Base-by-base conservation (phyloP, 92 coral and sea anemone species). In the Umimayanthus kanabou region DNA sequence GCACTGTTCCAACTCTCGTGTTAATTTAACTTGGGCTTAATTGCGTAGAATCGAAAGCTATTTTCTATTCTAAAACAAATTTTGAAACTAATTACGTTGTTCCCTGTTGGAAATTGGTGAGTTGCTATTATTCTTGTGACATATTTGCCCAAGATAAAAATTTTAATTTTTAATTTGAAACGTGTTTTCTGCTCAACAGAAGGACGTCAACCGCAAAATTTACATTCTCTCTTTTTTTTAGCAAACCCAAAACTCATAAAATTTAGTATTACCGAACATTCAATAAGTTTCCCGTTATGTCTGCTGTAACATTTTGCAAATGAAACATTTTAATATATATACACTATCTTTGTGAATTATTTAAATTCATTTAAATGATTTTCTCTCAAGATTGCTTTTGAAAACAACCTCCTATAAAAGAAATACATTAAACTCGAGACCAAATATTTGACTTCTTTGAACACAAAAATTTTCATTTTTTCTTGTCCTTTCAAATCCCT, bases 401-500 rank as follows among this genome's bases (percentile, higher is more conserved):
- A 61, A 61, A 61, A 61, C 23, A 61, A 61, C 1, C 69, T 22
- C 69, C 69, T 4, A 61, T 18, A 22, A 18, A 18, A 61, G 7
- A 57, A 23, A 57, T 15, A 57, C 15, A 57, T 15, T 57, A 57
- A 57, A 57, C 66, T 57, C 4, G 69, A 61, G 26, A 61, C 25
- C 43, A n/a, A 30, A 71, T 69, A 71, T 71, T 67, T 20, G 8
- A 40, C 37, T 30, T 30, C 39, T 29, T 29, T 9, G 6, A 71
- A 71, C 2, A 29, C 15, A 9, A 11, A 71, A 71, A 18, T 39
- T 39, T 13, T 20, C 14, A 20, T 33, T n/a, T 47, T 39, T 43
- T 69, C 8, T 71, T 70, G 43, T 26, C 5, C 42, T 16, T 13
- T 87, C 88, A 94, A 37, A 94, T 88, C 13, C 98, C 98, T 13